Evolutionary conservation across 2,888 invertebrate species (phyloP), one percentile per base, ranked within the genome.

Genomic region (Aphodius sticticus): DNA sequence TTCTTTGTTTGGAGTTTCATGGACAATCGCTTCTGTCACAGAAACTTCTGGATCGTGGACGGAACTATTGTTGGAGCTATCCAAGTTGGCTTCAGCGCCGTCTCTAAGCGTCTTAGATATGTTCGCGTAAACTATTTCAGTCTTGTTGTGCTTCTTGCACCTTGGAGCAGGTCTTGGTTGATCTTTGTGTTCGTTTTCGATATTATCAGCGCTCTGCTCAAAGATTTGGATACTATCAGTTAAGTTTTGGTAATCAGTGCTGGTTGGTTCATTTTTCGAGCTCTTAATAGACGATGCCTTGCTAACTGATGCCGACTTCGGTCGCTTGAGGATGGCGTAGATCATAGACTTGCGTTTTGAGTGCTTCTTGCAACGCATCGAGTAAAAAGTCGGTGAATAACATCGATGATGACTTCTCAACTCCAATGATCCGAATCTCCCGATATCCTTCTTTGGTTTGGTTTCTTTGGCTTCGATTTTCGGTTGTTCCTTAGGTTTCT

Each of bases 191-290:
- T 85, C 83, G 83, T 81, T 78, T 83, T 84, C 82, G 35, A 78
- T 80, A 79, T 84, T 86, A 77, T 89, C 86, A 35, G 87, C 85
- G 76, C 87, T 90, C 82, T 91, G 91, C 87, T 93, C 93, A 81
- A 92, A 92, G 37, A 93, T 91, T 88, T 93, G 93, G 82, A 93
- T 93, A 15, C 93, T 93, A 86, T 93, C 93, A 71, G 92, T 93
- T 78, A 94, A 88, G 86, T 94, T 93, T 87, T 94, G 92, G 87
- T 93, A 93, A 80, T 0, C 87, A 26, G 26, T 26, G 26, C 26
- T 26, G 85, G 81, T 87, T 86, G 88, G 4, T 88, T 86, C 69
- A 89, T 82, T n/a, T 89, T 82, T 82, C 70, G 71, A 77, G 16
- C 74, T 79, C 6, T n/a, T 36, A 6, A 74, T 74, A n/a, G 53